A percentile compares a stretch with the other conserved stretches of the same genome.
phyloP scores from a whole-genome alignment of 2,797 vertebrate species.

The Holocentrus rufus region DNA sequence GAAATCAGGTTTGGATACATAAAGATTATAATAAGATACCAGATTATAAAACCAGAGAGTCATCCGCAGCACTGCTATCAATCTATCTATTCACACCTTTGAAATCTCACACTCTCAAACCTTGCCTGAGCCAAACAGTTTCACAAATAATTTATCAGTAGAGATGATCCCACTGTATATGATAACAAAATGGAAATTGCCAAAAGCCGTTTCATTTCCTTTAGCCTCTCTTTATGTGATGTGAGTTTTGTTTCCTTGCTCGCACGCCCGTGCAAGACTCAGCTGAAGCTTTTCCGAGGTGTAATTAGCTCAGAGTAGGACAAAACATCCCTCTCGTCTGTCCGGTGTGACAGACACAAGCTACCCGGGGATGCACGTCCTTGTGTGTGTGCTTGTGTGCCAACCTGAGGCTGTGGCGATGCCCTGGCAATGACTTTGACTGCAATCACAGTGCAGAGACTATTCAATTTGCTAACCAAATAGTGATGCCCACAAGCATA shows the following conservation, averaged over 20 bases:
- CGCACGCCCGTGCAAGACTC: background rate
- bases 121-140: conserved; percentile 17
- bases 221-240: background rate
- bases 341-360: conserved; percentile 33
- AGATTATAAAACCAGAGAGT: conserved; percentile 12
- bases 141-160: conserved; percentile 33
- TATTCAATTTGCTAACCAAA: conserved; percentile 73
- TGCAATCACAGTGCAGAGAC: conserved; percentile 47
- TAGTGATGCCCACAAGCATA: conserved; percentile 27
- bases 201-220: background rate
- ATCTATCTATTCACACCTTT: conserved; percentile 14
- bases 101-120: conserved; percentile 17
- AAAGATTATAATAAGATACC: conserved; percentile 40
- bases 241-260: background rate
- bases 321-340: conserved; percentile 11
- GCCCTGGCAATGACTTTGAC: conserved; percentile 24
- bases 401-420: conserved; percentile 33
- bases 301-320: background rate
- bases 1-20: conserved; percentile 52
- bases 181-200: conserved; percentile 2
- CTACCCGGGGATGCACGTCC: background rate
- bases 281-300: background rate
- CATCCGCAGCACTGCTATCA: conserved; percentile 17
- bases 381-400: conserved; percentile 10
- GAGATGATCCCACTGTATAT: background rate